Evolutionary conservation across 2,113 vertebrate genomes (phyloP), one percentile per base, ranked within the genome.

Genomic region (Oceanites oceanicus): DNA sequence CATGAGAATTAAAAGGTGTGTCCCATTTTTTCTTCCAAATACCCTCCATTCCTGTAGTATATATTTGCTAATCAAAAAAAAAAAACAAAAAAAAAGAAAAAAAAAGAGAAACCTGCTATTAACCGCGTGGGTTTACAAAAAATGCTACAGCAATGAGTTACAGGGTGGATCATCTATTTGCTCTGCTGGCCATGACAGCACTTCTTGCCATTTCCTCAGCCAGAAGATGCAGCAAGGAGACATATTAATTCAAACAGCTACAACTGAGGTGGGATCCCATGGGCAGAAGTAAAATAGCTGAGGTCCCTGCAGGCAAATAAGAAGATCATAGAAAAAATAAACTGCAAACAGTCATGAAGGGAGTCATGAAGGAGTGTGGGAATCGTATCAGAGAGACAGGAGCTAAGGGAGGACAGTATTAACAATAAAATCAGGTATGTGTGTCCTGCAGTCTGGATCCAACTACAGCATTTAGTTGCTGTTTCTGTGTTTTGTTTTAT

Each of bases 1-100:
- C 68, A 86, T 55, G 42, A 95, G 80, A 95, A 94, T 94, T 81
- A 87, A 91, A 94, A 96, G 95, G 84, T 92, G 86, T 55, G 70
- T 62, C 86, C 70, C 55, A 68, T 73, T 94, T 87, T 82, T 83
- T 56, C 68, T 88, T 45, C 67, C 50, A 92, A 76, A 86, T 81
- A 70, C 5, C 4, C 6, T 20, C 17, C 11, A 11, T 22, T 72
- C 38, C 65, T 38, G 3, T 26, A 42, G 20, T 15, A 61, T 55
- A 23, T 27, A 68, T n/a, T 36, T 87, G 26, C 17, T 11, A 6
- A 61, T 50, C 1, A 1, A 40, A 40, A 45, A 45, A 34, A 44
- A 40, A 38, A 40, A 38, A 34, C 38, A 53, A 38, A 9, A 25
- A 40, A 40, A 23, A 17, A 19, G 6, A 21, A 8, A 10, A 23